A percentile compares a stretch with the other conserved stretches of the same genome.
Evolutionary conservation across 2,797 vertebrate species (phyloP).

Genomic region (Melanotaenia trifasciata): DNA sequence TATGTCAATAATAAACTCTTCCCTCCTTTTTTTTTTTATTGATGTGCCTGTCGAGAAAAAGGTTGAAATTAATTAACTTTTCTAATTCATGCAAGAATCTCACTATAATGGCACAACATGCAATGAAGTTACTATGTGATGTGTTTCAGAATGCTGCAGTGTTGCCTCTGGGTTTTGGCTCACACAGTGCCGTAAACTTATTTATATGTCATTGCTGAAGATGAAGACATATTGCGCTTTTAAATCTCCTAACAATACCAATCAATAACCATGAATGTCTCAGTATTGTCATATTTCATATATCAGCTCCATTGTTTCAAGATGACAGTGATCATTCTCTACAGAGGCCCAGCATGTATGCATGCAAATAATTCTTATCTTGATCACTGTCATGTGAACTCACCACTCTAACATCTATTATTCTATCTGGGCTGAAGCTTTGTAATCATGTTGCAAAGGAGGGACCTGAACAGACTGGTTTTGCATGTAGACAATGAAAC

Average conservation of each 20-base stretch:
- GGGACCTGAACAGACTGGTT: slow-evolving; percentile 14
- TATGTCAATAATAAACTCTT: slow-evolving; percentile 65
- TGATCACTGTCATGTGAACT: slow-evolving; percentile 68
- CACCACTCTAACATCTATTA: slow-evolving; percentile 67
- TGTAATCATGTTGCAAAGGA: slow-evolving; percentile 13
- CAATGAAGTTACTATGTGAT: slow-evolving; percentile 79
- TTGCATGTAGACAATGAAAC: slow-evolving; percentile 14
- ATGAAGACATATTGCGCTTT: slow-evolving; percentile 88
- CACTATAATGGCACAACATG: slow-evolving; percentile 68
- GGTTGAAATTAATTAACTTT: slow-evolving; percentile 78
- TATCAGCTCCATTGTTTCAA: slow-evolving; percentile 82
- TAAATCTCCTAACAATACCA: slow-evolving; percentile 88
- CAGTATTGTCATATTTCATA: slow-evolving; percentile 86
- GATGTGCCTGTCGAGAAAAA: slow-evolving; percentile 76
- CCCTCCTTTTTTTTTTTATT: slow-evolving; percentile 61
- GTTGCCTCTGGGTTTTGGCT: slow-evolving; percentile 75
- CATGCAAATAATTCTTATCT: slow-evolving; percentile 74
- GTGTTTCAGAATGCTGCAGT: slow-evolving; percentile 75
- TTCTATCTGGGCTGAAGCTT: slow-evolving; percentile 20
- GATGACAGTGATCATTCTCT: slow-evolving; percentile 85
- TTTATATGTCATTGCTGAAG: slow-evolving; percentile 83
- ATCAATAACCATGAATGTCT: slow-evolving; percentile 89
- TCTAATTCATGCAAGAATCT: slow-evolving; percentile 74
- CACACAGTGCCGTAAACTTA: slow-evolving; percentile 77
- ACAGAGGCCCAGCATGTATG: slow-evolving; percentile 69